A percentile compares a stretch with the other conserved stretches of the same genome.
Conservation (phyloP, 2,888 invertebrate genomes). For the Netelia virgata region DNA sequence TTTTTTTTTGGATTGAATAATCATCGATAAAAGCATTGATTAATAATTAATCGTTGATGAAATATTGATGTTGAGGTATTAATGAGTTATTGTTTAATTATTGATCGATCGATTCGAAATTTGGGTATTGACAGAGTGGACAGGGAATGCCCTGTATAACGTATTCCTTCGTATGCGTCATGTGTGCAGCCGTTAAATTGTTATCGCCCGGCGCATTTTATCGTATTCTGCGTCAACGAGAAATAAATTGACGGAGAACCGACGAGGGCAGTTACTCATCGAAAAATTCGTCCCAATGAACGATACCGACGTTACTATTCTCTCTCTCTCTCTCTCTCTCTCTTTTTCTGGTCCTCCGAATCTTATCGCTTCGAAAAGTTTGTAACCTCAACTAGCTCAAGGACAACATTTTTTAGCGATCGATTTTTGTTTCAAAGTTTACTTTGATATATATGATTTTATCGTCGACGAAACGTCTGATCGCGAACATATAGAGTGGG, state of each 20-base stretch:
- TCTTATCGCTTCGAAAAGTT: neutral
- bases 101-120: no score
- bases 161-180: neutral
- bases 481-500: no score
- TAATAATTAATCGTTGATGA: no score
- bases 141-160: no score
- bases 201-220: neutral
- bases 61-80: no score
- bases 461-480: no score
- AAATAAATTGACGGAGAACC: neutral
- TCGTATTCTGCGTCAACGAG: neutral
- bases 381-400: neutral
- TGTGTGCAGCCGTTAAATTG: constrained; percentile 3
- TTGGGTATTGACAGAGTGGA: no score
- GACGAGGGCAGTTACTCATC: neutral
- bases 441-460: no score
- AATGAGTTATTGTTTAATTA: no score
- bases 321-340: neutral
- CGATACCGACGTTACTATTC: neutral
- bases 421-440: no score
- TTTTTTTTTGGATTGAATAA: no score
- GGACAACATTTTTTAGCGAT: neutral
- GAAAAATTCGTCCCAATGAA: neutral
- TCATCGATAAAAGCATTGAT: no score
- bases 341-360: neutral